Evolutionary conservation across 2,113 vertebrate genomes (phyloP).

Genomic region (Taurulus bubalis): DNA sequence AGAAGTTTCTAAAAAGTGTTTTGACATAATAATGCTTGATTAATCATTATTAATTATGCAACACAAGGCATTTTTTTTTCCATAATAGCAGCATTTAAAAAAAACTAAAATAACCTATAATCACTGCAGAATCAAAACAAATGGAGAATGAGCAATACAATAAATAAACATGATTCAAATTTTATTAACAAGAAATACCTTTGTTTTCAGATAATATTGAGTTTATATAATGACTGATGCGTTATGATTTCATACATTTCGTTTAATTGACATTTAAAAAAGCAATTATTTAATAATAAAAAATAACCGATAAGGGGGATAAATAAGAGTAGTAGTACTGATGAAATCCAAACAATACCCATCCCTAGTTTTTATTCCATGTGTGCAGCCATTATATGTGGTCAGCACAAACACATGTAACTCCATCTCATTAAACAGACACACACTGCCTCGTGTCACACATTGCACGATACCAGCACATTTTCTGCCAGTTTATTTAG

Average conservation of each 20-base stretch:
- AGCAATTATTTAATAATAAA: not conserved
- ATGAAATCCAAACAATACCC: not conserved
- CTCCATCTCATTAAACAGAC: not conserved
- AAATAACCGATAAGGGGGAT: not conserved
- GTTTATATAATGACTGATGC: too few species aligned
- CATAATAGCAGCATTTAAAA: not conserved
- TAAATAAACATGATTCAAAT: not conserved
- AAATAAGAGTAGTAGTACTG: not conserved
- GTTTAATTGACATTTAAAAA: not conserved
- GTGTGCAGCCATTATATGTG: not conserved
- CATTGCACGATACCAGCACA: too few species aligned
- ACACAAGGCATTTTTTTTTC: not conserved
- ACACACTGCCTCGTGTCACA: not conserved
- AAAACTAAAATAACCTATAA: not conserved
- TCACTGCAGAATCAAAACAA: not conserved
- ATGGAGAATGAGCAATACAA: not conserved
- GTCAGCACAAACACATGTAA: not conserved
- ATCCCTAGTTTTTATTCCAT: not conserved
- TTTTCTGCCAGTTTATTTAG: not conserved
- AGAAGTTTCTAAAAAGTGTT: not conserved
- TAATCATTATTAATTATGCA: not conserved
- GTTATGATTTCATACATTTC: not conserved
- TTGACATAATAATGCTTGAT: not conserved
- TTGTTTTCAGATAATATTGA: not conserved
- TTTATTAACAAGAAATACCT: not conserved